Base-by-base conservation (phyloP, 2,888 invertebrate genomes). In the Trisateles emortualis region DNA sequence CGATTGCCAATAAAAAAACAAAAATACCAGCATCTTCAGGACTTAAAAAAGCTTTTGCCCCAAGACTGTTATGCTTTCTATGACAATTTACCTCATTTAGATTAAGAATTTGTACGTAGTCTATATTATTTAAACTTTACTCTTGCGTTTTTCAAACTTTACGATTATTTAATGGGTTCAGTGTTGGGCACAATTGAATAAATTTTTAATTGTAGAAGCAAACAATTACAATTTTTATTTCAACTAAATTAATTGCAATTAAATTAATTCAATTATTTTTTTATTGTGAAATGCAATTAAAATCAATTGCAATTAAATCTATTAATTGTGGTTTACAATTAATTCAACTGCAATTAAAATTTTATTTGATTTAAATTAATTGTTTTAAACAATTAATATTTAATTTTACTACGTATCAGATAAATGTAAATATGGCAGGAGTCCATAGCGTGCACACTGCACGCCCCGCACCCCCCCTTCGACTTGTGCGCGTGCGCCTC, bases 171-270 rank as follows among this genome's bases (percentile, higher is more conserved):
- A n/a, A n/a, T n/a, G n/a, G n/a, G n/a, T n/a, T n/a, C n/a, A n/a
- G n/a, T n/a, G n/a, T n/a, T n/a, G n/a, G n/a, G n/a, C n/a, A n/a
- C n/a, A n/a, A n/a, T n/a, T n/a, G n/a, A n/a, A n/a, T n/a, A n/a
- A n/a, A n/a, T n/a, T 36, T 36, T 36, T 36, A 36, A 36, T 36
- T 36, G 36, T 17, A 36, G 36, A 36, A 36, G 36, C 36, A 36
- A 36, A 36, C 36, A 36, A 36, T 36, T 36, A 36, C 17, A 36
- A 36, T 36, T 17, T 42, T 42, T 42, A 42, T 29, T 42, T 17
- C 30, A 42, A 42, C 42, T 42, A 42, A 42, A 42, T 42, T 42
- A 42, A 42, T 36, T 36, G 36, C 36, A 36, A 36, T 36, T 36
- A 36, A 36, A 36, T 36, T 36, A 36, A 17, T 36, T 42, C 30